Conservation (phyloP, 2,888 invertebrate genomes). For the Caradrina kadenii region DNA sequence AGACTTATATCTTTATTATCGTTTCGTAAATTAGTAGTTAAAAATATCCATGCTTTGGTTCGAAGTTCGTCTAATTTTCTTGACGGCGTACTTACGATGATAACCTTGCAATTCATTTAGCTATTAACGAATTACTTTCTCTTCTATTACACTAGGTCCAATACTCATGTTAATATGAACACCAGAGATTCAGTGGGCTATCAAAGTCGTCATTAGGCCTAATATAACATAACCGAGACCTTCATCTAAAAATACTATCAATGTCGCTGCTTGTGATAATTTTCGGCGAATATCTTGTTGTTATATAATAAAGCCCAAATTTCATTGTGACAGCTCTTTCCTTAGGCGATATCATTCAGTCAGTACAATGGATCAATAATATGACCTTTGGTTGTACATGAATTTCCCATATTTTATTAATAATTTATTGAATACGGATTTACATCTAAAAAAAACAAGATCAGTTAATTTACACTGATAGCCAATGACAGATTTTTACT, state of each 20-base stretch:
- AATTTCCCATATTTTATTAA: conserved; percentile 3
- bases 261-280: conserved; percentile 67
- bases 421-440: not conserved
- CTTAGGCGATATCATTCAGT: conserved; percentile 11
- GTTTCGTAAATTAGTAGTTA: conserved; percentile 3
- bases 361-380: conserved; percentile 59
- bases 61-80: conserved; percentile 38
- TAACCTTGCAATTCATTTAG: conserved; percentile 73
- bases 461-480: no score
- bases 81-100: conserved; percentile 60
- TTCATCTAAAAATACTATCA: conserved; percentile 86
- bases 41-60: conserved; percentile 9
- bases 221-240: conserved; percentile 82
- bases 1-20: conserved; percentile 51
- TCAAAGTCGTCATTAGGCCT: conserved; percentile 78
- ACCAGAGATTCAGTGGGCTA: conserved; percentile 48
- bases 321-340: not conserved
- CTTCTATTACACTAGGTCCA: conserved; percentile 20
- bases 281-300: conserved; percentile 53
- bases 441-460: no score
- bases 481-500: no score
- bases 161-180: conserved; percentile 26
- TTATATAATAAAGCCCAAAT: conserved; percentile 55
- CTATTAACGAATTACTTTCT: conserved; percentile 32
- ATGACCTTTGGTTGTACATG: conserved; percentile 66